Evolutionary conservation across 2,113 vertebrate species (phyloP).

Genomic region (Dipodomys ordii): DNA sequence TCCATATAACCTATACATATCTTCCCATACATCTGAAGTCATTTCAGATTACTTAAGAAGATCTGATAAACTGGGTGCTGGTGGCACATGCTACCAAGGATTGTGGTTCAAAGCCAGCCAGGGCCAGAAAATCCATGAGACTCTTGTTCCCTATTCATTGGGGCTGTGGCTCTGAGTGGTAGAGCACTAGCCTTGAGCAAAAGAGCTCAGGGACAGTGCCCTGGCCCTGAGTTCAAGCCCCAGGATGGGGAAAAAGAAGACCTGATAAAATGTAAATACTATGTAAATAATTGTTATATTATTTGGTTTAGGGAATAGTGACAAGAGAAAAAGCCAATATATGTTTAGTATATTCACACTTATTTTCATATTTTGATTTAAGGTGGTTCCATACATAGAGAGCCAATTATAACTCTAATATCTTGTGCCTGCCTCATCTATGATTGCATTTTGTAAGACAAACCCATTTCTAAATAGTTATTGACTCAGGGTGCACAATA

Average conservation of each 20-base stretch:
- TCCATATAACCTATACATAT: no score
- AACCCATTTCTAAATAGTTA: background rate
- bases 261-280: background rate
- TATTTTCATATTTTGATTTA: background rate
- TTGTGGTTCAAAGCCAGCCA: no score
- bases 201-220: no score
- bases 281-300: background rate
- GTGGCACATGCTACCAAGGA: no score
- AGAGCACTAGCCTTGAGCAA: no score
- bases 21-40: background rate
- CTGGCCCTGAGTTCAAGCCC: no score
- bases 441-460: slow-evolving; percentile 2
- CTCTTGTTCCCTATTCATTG: no score
- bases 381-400: background rate
- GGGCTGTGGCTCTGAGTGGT: no score
- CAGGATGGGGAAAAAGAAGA: background rate
- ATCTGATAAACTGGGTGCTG: background rate
- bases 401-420: background rate
- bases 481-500: background rate
- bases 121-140: no score
- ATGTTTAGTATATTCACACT: background rate
- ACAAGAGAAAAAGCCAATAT: background rate
- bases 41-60: background rate
- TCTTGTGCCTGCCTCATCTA: background rate
- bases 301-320: background rate